Base-by-base conservation (phyloP, 2,888 invertebrate species). In the Drosophila austrosaltans region DNA sequence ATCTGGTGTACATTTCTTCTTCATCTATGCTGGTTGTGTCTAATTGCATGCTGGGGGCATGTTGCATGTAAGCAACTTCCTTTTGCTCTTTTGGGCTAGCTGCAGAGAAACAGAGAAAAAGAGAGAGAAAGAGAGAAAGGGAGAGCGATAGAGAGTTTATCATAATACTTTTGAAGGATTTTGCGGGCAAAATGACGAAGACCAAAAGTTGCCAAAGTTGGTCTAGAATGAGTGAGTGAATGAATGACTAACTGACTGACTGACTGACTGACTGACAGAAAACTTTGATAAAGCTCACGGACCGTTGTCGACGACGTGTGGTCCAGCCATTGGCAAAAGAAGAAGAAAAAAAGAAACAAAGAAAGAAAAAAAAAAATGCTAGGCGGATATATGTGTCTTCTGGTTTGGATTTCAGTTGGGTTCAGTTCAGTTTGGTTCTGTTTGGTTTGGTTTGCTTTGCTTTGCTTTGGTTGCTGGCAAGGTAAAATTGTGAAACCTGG, bases 1-100 rank as follows among this genome's bases (percentile, higher is more conserved):
- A 48, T 25, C 48, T 48, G 10, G 48, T 25, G 12, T 48, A 25
- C 25, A 48, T 48, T 48, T 48, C 48, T 48, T 48, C 22, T 48
- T 25, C 10, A 25, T 25, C 48, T 48, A 48, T 48, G 48, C 48
- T 48, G 48, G 48, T 25, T 61, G 69, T 63, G 69, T 79, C 82
- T 89, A 81, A 87, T 89, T 87, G 89, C 78, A 71, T 64, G 67
- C 69, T 72, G 69, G 62, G 69, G 63, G 73, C 60, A 76, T 82
- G 82, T 73, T 79, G 77, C 82, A 81, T 76, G 78, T 75, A 72
- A 74, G 70, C 54, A 65, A 69, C 58, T 40, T 56, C 65, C 54
- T 56, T 53, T 44, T 20, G 42, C 53, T 65, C 28, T 39, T 10
- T 53, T 30, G 30, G 30, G 30, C 5, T 3, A 30, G 30, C 28